Base-by-base conservation (phyloP, 2,888 invertebrate species). In the Brachyptera putata region DNA sequence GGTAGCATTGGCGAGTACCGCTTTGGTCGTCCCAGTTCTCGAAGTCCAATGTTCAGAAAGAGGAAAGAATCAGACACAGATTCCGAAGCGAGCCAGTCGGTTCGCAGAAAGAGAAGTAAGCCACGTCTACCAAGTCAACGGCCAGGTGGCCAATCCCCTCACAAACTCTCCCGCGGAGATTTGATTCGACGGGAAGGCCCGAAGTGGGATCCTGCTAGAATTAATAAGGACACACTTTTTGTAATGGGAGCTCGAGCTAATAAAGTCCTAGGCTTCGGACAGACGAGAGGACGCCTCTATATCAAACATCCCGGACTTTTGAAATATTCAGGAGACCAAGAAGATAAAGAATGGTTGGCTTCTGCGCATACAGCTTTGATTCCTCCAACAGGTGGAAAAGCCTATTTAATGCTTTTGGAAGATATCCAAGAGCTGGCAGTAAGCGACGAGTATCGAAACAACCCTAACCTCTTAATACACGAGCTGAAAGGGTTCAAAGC, bases 331-430 rank as follows among this genome's bases (percentile, higher is more conserved):
- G 88, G 89, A 3, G 91, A 91, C 69, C 84, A 84, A 56, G 86
- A 87, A 64, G 91, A 91, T 70, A 89, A 89, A 70, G 87, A 88
- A 69, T 90, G 89, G 89, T 79, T 91, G 56, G 83, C 86, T 43
- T 83, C 86, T 43, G 85, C 84, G 63, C 85, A 87, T 68, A n/a
- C n/a, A n/a, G 86, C 86, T 69, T 75, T 87, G 63, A 88, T 87
- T 75, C 87, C 89, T 62, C 85, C 87, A 30, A 86, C 87, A 58
- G 88, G 89, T 1, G 89, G 89, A 3, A 87, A 87, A 74, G 88
- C 89, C 1, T 89, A 89, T 69, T 81, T 91, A 65, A 82, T 91
- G 81, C 80, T 90, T 16, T 75, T 89, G 61, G 87, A 89, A 69
- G 91, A 91, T 69, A 87, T 90, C 49, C 80, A 84, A 73, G 87